These are phyloP conservation scores for Drosophila quinaria DNA, from an alignment of 2,888 invertebrate species.

Conservation along the genomic window DNA sequence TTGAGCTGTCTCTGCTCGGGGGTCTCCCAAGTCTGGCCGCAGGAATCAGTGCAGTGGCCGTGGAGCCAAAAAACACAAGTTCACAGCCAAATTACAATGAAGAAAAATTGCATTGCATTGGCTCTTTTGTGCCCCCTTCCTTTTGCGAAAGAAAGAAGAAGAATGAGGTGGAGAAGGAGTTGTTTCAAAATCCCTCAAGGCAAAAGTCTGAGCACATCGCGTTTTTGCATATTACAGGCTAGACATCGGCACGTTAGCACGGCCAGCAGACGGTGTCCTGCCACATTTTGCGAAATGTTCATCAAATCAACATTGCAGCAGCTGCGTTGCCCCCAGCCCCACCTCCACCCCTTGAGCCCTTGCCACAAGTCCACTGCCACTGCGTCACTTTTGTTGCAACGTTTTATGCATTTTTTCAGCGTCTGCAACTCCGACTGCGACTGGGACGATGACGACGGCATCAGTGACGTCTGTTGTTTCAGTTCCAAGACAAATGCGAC, in stretches of 20 bases:
- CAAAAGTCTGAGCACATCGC: constrained; percentile 66
- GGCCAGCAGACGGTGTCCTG: constrained; percentile 54
- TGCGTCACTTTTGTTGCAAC: constrained; percentile 73
- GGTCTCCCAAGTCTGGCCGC: constrained; percentile 20
- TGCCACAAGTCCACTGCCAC: constrained; percentile 22
- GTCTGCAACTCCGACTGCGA: constrained; percentile 60
- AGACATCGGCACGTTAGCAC: constrained; percentile 69
- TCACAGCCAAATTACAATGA: constrained; percentile 71
- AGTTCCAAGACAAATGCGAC: constrained; percentile 78
- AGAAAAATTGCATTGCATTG: constrained; percentile 74
- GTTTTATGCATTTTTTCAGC: constrained; percentile 79
- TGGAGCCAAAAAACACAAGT: constrained; percentile 29
- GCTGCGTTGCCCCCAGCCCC: constrained; percentile 40
- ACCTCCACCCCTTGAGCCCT: background rate
- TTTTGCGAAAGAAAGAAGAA: background rate
- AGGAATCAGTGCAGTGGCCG: constrained; percentile 69
- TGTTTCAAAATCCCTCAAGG: constrained; percentile 69
- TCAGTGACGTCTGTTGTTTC: constrained; percentile 72
- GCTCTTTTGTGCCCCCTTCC: background rate
- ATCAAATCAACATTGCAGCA: constrained; percentile 80
- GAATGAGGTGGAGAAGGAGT: background rate
- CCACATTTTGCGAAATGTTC: constrained; percentile 67
- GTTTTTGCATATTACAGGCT: constrained; percentile 73
- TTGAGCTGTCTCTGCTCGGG: constrained; percentile 54
- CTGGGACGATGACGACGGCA: constrained; percentile 11